These are phyloP conservation scores for Trachemys scripta DNA, from an alignment of 2,113 vertebrate genomes.

Conservation along the genomic window DNA sequence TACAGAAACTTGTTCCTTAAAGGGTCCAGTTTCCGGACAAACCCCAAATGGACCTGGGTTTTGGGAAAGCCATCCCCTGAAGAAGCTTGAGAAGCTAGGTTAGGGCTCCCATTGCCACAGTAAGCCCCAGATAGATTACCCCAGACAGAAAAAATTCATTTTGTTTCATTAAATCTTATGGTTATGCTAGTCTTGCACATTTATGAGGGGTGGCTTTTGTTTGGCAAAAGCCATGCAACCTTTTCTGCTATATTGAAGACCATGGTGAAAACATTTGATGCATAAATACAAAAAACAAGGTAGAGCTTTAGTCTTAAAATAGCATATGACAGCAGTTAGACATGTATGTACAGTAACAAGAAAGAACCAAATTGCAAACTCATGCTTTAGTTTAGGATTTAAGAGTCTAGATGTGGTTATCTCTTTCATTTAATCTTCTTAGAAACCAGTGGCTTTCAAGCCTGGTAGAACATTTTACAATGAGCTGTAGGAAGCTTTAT, in stretches of 20 bases:
- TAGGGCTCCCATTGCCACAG: background rate
- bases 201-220: background rate
- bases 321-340: background rate
- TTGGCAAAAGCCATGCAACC: background rate
- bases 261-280: background rate
- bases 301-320: slow-evolving; percentile 25
- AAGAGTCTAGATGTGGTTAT: slow-evolving; percentile 20
- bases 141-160: background rate
- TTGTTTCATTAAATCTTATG: background rate
- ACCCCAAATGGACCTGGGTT: background rate
- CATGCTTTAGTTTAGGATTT: slow-evolving; percentile 40
- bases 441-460: slow-evolving; percentile 53
- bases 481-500: slow-evolving; percentile 49
- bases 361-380: slow-evolving; percentile 17
- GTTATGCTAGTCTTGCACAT: background rate
- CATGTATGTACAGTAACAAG: background rate
- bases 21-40: background rate
- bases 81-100: background rate
- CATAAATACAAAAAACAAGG: slow-evolving; percentile 13
- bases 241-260: slow-evolving; percentile 25
- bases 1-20: background rate
- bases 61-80: background rate
- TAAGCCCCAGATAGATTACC: background rate
- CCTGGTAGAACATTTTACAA: background rate
- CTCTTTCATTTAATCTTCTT: slow-evolving; percentile 67